Evolutionary conservation across 1,140 invertebrate genomes (phyloP).

Genomic region (Tetramorium simillimum): DNA sequence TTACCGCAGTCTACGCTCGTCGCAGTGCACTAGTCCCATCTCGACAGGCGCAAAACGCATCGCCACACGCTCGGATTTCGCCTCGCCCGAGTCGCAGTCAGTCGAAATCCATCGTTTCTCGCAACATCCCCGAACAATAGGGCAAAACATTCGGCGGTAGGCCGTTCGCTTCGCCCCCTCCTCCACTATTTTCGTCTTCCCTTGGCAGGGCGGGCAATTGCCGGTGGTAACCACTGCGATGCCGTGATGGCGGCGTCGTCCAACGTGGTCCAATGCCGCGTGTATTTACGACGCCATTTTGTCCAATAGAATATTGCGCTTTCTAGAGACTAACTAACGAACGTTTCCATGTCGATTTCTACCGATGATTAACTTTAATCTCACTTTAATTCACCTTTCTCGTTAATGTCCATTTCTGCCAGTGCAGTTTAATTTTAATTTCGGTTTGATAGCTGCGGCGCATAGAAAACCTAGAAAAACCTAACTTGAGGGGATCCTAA

Average conservation of each 20-base stretch:
- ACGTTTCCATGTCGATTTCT: too few relatives aligned
- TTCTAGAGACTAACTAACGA: too few relatives aligned
- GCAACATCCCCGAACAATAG: constrained; percentile 73
- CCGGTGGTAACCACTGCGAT: too few relatives aligned
- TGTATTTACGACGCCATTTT: too few relatives aligned
- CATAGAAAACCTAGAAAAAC: too few relatives aligned
- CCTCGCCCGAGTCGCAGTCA: constrained; percentile 54
- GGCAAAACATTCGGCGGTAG: constrained; percentile 77
- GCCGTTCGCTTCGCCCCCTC: constrained; percentile 49
- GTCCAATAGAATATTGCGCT: too few relatives aligned
- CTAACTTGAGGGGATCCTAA: too few relatives aligned
- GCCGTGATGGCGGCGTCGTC: background rate
- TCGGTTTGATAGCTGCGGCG: too few relatives aligned
- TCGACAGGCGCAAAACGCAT: constrained; percentile 65
- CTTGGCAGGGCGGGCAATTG: constrained; percentile 22
- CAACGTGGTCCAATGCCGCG: background rate
- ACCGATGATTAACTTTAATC: too few relatives aligned
- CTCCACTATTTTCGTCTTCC: constrained; percentile 26
- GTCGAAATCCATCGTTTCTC: constrained; percentile 60
- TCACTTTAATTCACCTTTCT: too few relatives aligned
- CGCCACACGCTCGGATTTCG: constrained; percentile 39
- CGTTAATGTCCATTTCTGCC: too few relatives aligned
- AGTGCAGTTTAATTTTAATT: too few relatives aligned
- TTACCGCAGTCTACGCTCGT: constrained; percentile 78
- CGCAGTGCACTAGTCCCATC: constrained; percentile 70